phyloP scores from a whole-genome alignment of 2,888 invertebrate species.

The Eupelmus urozonus region DNA sequence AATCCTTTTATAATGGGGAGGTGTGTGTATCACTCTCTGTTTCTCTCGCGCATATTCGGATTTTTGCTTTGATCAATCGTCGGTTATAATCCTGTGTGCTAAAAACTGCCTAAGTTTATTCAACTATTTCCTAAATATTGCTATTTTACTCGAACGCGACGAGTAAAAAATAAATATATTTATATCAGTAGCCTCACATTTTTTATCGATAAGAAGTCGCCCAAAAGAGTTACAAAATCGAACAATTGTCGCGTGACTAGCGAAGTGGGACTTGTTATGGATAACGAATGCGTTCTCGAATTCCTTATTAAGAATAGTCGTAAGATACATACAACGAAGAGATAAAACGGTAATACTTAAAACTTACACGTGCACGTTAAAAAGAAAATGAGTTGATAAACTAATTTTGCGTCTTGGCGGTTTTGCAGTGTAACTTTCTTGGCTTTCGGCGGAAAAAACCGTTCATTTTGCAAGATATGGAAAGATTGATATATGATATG shows the following conservation, averaged over 20 bases:
- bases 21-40: slow-evolving; percentile 21
- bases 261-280: slow-evolving; percentile 57
- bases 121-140: slow-evolving; percentile 52
- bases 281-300: slow-evolving; percentile 53
- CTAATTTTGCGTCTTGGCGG: slow-evolving; percentile 33
- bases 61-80: slow-evolving; percentile 30
- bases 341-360: slow-evolving; percentile 43
- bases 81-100: slow-evolving; percentile 39
- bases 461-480: slow-evolving; percentile 50
- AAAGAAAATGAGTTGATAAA: slow-evolving; percentile 11
- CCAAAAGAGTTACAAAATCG: slow-evolving; percentile 52
- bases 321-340: slow-evolving; percentile 34
- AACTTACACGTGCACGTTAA: slow-evolving; percentile 39
- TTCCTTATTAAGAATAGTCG: slow-evolving; percentile 38
- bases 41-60: slow-evolving; percentile 30
- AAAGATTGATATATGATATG: slow-evolving; percentile 56
- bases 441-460: slow-evolving; percentile 32
- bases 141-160: slow-evolving; percentile 47
- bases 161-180: slow-evolving; percentile 57
- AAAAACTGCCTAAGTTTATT: slow-evolving; percentile 49
- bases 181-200: slow-evolving; percentile 53
- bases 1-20: slow-evolving; percentile 20
- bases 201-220: slow-evolving; percentile 54
- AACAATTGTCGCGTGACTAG: slow-evolving; percentile 56
- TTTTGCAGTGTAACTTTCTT: slow-evolving; percentile 11